phyloP scores from a whole-genome alignment of 2,797 vertebrate species.

The Fratercula arctica region DNA sequence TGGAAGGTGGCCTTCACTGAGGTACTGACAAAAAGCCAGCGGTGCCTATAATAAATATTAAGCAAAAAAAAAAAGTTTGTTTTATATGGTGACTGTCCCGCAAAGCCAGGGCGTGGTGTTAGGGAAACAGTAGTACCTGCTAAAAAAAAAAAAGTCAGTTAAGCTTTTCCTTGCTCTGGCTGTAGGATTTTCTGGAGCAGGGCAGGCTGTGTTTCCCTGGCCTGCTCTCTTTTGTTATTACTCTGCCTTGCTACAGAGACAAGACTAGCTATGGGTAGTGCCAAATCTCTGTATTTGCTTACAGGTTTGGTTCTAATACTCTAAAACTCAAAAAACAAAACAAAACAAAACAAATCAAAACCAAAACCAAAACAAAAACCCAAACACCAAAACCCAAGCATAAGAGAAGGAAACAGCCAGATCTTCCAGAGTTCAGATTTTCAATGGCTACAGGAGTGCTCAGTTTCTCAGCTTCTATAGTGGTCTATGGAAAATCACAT shows the following conservation, averaged over 20 bases:
- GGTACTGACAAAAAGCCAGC: neutral
- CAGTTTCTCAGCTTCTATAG: neutral
- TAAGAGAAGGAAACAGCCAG: neutral
- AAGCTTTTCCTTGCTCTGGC: neutral
- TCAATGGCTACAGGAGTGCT: neutral
- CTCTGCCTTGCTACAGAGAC: neutral
- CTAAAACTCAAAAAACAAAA: neutral
- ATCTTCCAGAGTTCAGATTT: neutral
- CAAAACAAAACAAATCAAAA: neutral
- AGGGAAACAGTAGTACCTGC: neutral
- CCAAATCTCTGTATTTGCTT: neutral
- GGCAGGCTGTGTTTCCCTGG: neutral
- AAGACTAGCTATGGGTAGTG: neutral
- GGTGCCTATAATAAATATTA: neutral
- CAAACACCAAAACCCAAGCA: neutral
- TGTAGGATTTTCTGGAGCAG: neutral
- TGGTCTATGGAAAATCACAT: neutral
- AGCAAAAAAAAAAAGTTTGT: neutral
- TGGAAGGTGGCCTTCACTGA: neutral
- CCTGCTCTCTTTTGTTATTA: neutral
- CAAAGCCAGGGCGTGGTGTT: neutral
- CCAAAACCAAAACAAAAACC: neutral
- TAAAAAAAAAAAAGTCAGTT: neutral
- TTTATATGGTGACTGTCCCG: neutral
- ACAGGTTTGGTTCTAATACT: neutral